These are phyloP conservation scores for Phalera bucephala DNA, from an alignment of 2,888 invertebrate genomes.

Conservation along the genomic window DNA sequence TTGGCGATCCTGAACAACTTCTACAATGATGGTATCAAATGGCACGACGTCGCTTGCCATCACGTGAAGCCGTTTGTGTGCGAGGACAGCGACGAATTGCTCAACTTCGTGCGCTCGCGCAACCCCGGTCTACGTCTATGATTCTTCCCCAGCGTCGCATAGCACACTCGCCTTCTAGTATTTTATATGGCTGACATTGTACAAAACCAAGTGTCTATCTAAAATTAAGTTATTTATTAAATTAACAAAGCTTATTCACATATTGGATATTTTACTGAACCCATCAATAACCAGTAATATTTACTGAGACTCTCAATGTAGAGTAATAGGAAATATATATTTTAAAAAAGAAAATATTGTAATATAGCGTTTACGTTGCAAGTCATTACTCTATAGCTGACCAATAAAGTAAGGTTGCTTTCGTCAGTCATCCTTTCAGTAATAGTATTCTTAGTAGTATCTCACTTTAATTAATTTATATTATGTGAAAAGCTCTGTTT, in stretches of 20 bases:
- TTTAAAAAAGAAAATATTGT: no score
- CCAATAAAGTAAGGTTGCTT: no score
- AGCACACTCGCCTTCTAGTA: constrained; percentile 47
- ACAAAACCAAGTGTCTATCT: constrained; percentile 73
- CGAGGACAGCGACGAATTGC: constrained; percentile 94
- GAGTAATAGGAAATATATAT: constrained; percentile 18
- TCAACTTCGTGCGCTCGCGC: constrained; percentile 95
- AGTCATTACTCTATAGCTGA: no score
- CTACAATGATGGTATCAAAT: constrained; percentile 93
- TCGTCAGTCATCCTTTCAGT: constrained; percentile 48
- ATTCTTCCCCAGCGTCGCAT: constrained; percentile 25
- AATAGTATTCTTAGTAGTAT: constrained; percentile 31
- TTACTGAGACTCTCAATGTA: constrained; percentile 14
- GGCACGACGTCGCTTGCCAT: constrained; percentile 94
- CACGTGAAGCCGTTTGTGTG: constrained; percentile 94
- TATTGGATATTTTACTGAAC: constrained; percentile 29
- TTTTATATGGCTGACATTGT: constrained; percentile 72
- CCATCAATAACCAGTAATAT: constrained; percentile 18
- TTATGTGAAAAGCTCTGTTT: constrained; percentile 67
- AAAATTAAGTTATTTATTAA: constrained; percentile 76
- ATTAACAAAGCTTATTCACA: constrained; percentile 24
- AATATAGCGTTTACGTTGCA: no score
- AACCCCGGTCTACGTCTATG: constrained; percentile 93
- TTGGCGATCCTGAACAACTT: constrained; percentile 95
- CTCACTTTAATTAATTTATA: constrained; percentile 45